These are phyloP conservation scores for Leucoraja ocellata DNA, from an alignment of 2,797 vertebrate genomes.

Conservation along the genomic window DNA sequence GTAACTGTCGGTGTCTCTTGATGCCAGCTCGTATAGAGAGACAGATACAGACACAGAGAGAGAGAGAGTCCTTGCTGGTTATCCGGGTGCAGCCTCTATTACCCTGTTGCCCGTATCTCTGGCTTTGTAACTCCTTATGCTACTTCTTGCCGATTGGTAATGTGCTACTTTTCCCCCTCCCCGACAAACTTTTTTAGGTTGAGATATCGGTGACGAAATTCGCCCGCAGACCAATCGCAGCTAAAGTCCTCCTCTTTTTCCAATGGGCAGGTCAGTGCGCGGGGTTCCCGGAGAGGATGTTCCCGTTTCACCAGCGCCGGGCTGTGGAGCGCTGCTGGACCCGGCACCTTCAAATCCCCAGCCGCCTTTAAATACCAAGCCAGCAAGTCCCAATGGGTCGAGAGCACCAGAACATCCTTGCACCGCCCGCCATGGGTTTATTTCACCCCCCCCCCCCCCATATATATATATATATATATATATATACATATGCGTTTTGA, in stretches of 20 bases:
- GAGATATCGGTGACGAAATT: slow-evolving; percentile 19
- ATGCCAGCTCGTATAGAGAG: background rate
- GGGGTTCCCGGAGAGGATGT: background rate
- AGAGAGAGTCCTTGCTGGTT: background rate
- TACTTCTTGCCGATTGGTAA: background rate
- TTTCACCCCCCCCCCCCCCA: background rate
- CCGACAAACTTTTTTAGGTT: slow-evolving; percentile 19
- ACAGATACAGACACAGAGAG: slow-evolving; percentile 41
- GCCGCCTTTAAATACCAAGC: background rate
- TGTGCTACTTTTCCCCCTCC: background rate
- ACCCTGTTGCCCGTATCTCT: background rate
- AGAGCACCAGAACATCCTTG: background rate
- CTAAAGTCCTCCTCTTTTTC: background rate
- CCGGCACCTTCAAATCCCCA: background rate
- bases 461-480: too few species aligned
- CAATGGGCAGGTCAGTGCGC: slow-evolving; percentile 4
- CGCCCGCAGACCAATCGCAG: slow-evolving; percentile 13
- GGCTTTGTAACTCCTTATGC: background rate
- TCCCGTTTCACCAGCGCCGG: background rate
- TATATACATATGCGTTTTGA: too few species aligned
- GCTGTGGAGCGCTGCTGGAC: background rate
- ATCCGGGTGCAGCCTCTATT: too few species aligned
- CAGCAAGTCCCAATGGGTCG: background rate
- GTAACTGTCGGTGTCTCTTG: background rate
- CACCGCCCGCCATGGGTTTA: background rate